These are phyloP conservation scores for Chaenocephalus aceratus DNA, from an alignment of 2,113 vertebrate genomes.

Conservation along the genomic window DNA sequence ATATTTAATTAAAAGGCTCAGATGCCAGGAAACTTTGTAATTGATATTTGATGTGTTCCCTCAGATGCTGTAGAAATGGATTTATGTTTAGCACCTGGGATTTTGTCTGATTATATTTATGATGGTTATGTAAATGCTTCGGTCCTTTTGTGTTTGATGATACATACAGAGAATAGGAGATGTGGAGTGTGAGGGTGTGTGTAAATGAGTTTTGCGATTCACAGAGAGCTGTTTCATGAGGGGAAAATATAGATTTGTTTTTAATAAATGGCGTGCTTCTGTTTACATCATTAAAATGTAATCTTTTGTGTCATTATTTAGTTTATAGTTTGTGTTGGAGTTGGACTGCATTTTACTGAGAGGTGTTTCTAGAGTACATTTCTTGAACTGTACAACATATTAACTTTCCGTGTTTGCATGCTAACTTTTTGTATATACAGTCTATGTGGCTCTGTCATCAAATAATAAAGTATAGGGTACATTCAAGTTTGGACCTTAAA, in stretches of 20 bases:
- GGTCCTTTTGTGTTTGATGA: neutral
- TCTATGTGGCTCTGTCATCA: no score
- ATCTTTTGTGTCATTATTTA: neutral
- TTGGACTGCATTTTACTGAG: neutral
- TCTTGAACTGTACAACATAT: neutral
- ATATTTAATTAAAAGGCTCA: slow-evolving; percentile 44
- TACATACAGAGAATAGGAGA: neutral
- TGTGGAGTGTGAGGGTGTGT: neutral
- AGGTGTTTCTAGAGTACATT: no score
- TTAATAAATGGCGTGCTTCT: neutral
- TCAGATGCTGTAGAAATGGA: slow-evolving; percentile 13
- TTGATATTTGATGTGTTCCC: slow-evolving; percentile 24
- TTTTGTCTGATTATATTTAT: slow-evolving; percentile 12
- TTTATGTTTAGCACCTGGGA: slow-evolving; percentile 14
- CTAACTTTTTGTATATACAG: no score
- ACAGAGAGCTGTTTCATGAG: neutral
- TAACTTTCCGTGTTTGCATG: neutral
- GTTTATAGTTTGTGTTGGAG: neutral
- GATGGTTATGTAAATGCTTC: slow-evolving; percentile 5
- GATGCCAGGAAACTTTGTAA: slow-evolving; percentile 23
- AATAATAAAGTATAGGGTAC: no score
- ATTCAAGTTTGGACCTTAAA: no score
- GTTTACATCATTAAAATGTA: neutral
- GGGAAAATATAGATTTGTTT: neutral
- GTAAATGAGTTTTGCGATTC: neutral